A percentile compares a stretch with the other conserved stretches of the same genome.
These are phyloP conservation scores for Glareola pratincola DNA, from an alignment of 2,113 vertebrate species.

Conservation along the genomic window DNA sequence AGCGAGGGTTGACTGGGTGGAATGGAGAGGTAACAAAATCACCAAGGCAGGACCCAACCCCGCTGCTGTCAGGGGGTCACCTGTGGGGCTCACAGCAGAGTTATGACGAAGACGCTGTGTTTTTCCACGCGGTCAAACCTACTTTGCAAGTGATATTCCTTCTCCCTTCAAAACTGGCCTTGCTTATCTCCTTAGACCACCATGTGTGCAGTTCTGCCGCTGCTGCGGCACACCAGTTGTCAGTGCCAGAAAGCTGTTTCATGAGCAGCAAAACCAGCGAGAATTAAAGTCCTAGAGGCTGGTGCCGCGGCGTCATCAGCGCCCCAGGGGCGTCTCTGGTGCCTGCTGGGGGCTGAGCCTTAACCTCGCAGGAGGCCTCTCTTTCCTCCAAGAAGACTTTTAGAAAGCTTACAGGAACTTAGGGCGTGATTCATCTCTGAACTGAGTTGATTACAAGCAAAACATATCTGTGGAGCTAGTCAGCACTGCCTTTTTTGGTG, in stretches of 20 bases:
- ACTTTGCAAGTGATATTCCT: neutral
- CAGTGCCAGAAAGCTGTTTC: neutral
- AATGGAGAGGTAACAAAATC: neutral
- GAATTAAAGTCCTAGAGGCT: neutral
- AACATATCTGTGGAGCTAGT: neutral
- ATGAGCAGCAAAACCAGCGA: neutral
- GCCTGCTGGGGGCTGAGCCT: neutral
- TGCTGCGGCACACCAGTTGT: neutral
- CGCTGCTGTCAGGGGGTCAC: neutral
- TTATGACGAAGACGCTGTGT: neutral
- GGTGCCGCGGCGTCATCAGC: neutral
- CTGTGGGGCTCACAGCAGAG: neutral
- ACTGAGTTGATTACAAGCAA: neutral
- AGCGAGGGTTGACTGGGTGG: neutral
- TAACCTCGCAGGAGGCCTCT: neutral
- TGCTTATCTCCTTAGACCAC: neutral
- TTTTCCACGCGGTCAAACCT: neutral
- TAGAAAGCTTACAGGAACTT: neutral
- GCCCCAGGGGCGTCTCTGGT: neutral
- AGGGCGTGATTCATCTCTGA: neutral
- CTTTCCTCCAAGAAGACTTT: neutral
- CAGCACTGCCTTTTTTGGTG: neutral
- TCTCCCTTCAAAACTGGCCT: neutral
- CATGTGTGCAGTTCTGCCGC: neutral
- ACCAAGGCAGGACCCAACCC: fast-evolving